Percentiles rank a stretch among this genome's conserved stretches.
These are phyloP conservation scores for Rhinophrynus dorsalis DNA, from an alignment of 2,797 vertebrate genomes.

Conservation along the genomic window DNA sequence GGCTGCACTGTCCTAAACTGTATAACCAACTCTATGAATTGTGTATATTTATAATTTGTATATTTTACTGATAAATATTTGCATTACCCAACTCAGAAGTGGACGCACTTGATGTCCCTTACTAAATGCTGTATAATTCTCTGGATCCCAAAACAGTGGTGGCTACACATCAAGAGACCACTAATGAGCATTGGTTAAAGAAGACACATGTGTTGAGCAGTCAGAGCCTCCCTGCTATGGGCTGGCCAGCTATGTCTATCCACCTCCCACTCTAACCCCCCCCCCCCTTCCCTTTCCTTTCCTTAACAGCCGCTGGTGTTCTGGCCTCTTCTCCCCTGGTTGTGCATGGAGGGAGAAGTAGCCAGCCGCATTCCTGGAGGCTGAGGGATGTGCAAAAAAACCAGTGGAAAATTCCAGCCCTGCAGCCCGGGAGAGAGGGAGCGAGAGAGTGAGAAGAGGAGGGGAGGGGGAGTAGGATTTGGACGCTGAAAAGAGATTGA, in stretches of 20 bases:
- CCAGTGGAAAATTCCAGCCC: slow-evolving; percentile 51
- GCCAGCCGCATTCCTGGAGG: slow-evolving; percentile 50
- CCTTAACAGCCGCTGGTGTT: slow-evolving; percentile 38
- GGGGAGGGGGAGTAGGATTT: slow-evolving; percentile 39
- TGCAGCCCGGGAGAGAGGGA: slow-evolving; percentile 47
- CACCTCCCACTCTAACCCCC: slow-evolving; percentile 29
- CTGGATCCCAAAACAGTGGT: neutral
- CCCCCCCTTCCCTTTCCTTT: neutral
- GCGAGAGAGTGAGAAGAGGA: slow-evolving; percentile 35
- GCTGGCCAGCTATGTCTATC: slow-evolving; percentile 41
- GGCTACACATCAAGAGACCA: slow-evolving; percentile 8
- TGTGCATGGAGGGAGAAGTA: slow-evolving; percentile 46
- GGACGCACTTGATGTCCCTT: neutral
- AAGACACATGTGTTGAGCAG: slow-evolving; percentile 41
- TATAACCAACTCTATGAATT: too few species aligned
- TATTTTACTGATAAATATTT: too few species aligned
- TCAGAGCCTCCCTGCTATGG: slow-evolving; percentile 29
- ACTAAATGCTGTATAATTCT: neutral
- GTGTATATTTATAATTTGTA: too few species aligned
- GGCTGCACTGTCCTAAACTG: too few species aligned
- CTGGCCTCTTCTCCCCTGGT: slow-evolving; percentile 46
- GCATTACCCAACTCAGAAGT: neutral
- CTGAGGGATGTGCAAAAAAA: slow-evolving; percentile 50
- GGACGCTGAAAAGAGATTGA: slow-evolving; percentile 47
- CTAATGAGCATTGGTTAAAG: slow-evolving; percentile 20